Percentiles rank a stretch among this genome's conserved stretches.
phyloP scores from a whole-genome alignment of 2,888 invertebrate genomes.

The Andrena bicolor region DNA sequence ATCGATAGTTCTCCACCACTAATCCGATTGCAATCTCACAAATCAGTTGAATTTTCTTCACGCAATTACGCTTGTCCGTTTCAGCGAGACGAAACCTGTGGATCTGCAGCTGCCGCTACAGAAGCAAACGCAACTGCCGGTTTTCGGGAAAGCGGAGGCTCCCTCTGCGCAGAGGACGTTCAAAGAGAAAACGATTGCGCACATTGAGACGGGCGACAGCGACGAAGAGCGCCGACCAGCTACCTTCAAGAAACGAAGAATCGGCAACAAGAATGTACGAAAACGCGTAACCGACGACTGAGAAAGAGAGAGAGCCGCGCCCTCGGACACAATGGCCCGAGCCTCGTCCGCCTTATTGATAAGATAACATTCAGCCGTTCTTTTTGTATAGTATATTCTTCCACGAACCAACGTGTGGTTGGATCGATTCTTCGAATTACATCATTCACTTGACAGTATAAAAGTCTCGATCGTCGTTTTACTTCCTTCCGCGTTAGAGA shows the following conservation, averaged over 20 bases:
- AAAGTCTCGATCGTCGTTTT: background rate
- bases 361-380: background rate
- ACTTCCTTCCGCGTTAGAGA: background rate
- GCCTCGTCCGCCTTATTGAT: background rate
- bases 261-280: slow-evolving; percentile 88
- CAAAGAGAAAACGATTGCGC: slow-evolving; percentile 88
- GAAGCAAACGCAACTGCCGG: slow-evolving; percentile 82
- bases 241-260: slow-evolving; percentile 90
- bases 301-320: slow-evolving; percentile 39
- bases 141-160: slow-evolving; percentile 83
- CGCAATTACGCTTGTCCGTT: slow-evolving; percentile 52
- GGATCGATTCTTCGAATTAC: background rate
- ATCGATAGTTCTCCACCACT: too few species aligned
- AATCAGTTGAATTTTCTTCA: background rate
- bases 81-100: slow-evolving; percentile 86
- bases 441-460: background rate
- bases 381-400: background rate
- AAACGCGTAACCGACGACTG: slow-evolving; percentile 89
- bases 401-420: background rate
- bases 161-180: slow-evolving; percentile 86
- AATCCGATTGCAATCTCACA: too few species aligned
- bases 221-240: slow-evolving; percentile 79
- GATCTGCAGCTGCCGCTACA: slow-evolving; percentile 91
- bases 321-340: background rate
- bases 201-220: slow-evolving; percentile 86